phyloP scores from a whole-genome alignment of 2,113 vertebrate species.

The Gnathonemus echidnorhynchus region DNA sequence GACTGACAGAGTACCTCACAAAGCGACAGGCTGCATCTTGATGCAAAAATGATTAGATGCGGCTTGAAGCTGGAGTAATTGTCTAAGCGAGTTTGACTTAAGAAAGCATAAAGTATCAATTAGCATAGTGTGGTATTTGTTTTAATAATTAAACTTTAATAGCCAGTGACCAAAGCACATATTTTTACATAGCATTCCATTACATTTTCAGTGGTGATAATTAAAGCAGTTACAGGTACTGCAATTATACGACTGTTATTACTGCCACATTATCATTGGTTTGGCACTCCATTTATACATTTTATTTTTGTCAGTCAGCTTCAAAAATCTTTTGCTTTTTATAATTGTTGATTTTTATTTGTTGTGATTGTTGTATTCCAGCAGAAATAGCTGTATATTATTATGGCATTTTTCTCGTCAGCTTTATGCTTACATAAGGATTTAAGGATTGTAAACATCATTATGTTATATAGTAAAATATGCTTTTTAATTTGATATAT shows the following conservation, averaged over 20 bases:
- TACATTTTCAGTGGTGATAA: background rate
- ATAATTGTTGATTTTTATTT: background rate
- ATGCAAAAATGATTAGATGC: background rate
- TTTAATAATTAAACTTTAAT: conserved; percentile 1
- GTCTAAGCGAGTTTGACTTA: background rate
- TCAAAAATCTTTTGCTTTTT: background rate
- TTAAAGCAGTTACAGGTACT: background rate
- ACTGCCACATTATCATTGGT: background rate
- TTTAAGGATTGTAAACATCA: background rate
- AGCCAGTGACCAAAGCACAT: background rate
- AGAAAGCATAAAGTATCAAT: background rate
- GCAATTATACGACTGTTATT: background rate
- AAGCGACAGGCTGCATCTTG: background rate
- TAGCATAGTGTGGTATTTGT: background rate
- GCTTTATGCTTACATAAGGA: background rate
- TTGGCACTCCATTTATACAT: background rate
- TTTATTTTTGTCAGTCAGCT: background rate
- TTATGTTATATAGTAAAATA: background rate
- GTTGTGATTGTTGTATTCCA: background rate
- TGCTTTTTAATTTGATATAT: background rate
- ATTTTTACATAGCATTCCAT: background rate
- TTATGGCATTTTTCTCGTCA: background rate
- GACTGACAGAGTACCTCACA: background rate
- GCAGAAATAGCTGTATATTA: background rate
- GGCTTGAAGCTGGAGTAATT: background rate